Percentiles rank a stretch among this genome's conserved stretches.
Conservation (phyloP, 2,888 invertebrate genomes). For the Eucera pruinosa region DNA sequence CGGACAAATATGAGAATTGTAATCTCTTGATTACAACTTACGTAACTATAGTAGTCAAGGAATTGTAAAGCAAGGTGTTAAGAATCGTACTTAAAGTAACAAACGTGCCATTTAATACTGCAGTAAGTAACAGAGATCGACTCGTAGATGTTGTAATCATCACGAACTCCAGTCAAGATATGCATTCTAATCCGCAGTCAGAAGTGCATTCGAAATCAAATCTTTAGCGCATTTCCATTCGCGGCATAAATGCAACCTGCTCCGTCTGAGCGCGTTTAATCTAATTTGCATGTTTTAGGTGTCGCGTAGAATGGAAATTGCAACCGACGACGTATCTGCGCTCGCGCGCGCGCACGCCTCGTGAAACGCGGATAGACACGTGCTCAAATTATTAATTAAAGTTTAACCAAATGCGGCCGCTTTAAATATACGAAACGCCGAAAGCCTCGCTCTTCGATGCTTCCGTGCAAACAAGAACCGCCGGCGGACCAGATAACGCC, state of each 20-base stretch:
- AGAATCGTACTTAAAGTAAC: too few relatives aligned
- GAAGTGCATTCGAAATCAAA: constrained; percentile 44
- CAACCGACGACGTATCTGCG: constrained; percentile 29
- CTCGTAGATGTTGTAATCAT: neutral
- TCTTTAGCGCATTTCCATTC: constrained; percentile 58
- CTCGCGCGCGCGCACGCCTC: neutral
- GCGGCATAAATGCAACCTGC: constrained; percentile 40
- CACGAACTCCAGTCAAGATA: neutral
- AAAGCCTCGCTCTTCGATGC: neutral
- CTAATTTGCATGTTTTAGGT: constrained; percentile 60
- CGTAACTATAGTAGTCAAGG: too few relatives aligned
- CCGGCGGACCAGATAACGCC: neutral
- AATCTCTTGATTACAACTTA: too few relatives aligned
- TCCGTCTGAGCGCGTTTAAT: constrained; percentile 48
- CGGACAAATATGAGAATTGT: too few relatives aligned
- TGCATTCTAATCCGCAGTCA: constrained; percentile 7
- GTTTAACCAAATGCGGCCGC: constrained; percentile 28
- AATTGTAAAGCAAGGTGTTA: too few relatives aligned
- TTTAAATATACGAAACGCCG: constrained; percentile 5
- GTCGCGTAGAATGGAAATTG: constrained; percentile 53
- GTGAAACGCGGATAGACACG: constrained; percentile 38
- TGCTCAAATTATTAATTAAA: constrained; percentile 51
- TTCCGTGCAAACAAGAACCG: neutral
- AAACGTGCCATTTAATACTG: too few relatives aligned
- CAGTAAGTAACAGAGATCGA: neutral